A percentile compares a stretch with the other conserved stretches of the same genome.
Conservation (phyloP, 1,140 invertebrate genomes). For the Wasmannia auropunctata region DNA sequence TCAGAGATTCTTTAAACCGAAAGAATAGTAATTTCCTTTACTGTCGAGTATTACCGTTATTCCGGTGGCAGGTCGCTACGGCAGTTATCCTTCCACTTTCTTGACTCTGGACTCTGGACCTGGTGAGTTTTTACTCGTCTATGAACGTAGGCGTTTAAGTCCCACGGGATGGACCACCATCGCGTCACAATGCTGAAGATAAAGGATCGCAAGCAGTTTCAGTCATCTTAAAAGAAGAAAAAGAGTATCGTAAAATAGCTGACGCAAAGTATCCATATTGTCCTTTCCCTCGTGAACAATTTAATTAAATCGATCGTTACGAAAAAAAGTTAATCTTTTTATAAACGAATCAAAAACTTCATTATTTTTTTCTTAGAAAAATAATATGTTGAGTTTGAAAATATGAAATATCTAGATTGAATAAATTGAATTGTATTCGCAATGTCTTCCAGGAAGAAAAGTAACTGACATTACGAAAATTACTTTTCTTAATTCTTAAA, state of each 20-base stretch:
- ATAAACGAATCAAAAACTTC: not conserved
- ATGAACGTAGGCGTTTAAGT: conserved; percentile 19
- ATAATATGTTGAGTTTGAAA: not conserved
- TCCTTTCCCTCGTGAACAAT: not conserved
- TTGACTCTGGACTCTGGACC: not conserved
- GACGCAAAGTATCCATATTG: not conserved
- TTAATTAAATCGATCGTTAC: not conserved
- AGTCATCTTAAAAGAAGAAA: not conserved
- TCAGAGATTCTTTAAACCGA: conserved; percentile 59
- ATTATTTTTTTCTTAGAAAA: not conserved
- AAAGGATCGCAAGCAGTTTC: conserved; percentile 13
- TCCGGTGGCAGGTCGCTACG: not conserved
- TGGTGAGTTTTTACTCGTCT: conserved; percentile 15
- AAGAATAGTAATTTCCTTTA: conserved; percentile 69
- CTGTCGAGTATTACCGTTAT: conserved; percentile 63
- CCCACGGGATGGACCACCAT: not conserved
- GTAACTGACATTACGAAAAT: not conserved
- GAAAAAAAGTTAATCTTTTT: not conserved
- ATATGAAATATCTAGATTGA: not conserved
- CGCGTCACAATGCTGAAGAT: conserved; percentile 17
- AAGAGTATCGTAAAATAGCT: conserved; percentile 1
- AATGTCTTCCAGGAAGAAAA: too few species aligned
- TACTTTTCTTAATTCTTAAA: not conserved
- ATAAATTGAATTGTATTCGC: too few species aligned
- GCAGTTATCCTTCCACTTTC: conserved; percentile 47